Conservation (phyloP, 2,797 vertebrate genomes). For the Ptychadena robeensis region DNA sequence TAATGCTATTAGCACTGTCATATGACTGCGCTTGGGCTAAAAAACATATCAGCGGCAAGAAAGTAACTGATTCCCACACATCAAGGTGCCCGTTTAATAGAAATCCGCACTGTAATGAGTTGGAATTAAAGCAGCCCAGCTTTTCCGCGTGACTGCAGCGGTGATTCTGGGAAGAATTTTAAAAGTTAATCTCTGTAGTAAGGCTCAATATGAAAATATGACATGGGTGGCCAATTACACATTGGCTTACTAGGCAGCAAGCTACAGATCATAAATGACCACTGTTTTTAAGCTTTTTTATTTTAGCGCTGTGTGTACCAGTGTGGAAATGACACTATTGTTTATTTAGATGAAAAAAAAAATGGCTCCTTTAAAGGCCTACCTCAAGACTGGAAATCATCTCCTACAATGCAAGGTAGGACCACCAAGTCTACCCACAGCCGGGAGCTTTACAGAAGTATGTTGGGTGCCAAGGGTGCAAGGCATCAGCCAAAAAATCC, state of each 20-base stretch:
- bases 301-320: neutral
- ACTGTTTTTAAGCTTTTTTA: neutral
- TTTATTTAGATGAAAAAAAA: too few species aligned
- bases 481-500: too few species aligned
- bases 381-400: too few species aligned
- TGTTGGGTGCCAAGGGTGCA: too few species aligned
- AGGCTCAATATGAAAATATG: neutral
- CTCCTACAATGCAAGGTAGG: too few species aligned
- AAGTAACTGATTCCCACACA: slow-evolving; percentile 30
- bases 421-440: too few species aligned
- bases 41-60: slow-evolving; percentile 19
- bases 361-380: too few species aligned
- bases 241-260: neutral
- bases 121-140: slow-evolving; percentile 41
- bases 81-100: slow-evolving; percentile 49
- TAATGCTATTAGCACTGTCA: neutral
- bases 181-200: neutral
- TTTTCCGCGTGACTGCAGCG: slow-evolving; percentile 41
- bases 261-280: neutral
- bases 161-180: slow-evolving; percentile 13
- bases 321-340: neutral
- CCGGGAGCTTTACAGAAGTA: too few species aligned
- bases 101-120: slow-evolving; percentile 36
- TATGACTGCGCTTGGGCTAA: neutral
- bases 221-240: slow-evolving; percentile 6